Conservation (phyloP, 2,113 vertebrate genomes). For the Laterallus jamaicensis region DNA sequence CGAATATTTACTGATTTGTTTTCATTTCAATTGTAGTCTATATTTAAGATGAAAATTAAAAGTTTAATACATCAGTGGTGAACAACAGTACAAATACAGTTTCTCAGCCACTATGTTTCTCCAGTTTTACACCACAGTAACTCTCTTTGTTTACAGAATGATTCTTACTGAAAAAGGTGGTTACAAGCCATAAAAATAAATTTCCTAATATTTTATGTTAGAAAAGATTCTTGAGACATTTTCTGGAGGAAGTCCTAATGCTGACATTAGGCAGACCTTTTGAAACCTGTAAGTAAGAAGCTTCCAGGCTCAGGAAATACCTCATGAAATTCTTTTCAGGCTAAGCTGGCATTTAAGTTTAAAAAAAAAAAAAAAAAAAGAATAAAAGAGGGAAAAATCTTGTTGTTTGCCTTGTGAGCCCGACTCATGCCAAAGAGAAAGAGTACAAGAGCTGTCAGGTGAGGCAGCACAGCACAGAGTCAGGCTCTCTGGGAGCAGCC, state of each 20-base stretch:
- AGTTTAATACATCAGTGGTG: background rate
- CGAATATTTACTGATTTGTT: background rate
- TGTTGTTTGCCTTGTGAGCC: background rate
- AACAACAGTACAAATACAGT: background rate
- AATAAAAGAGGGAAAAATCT: background rate
- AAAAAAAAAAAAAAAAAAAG: background rate
- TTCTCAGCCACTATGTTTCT: background rate
- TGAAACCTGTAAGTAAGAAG: background rate
- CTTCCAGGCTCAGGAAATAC: background rate
- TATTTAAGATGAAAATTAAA: background rate
- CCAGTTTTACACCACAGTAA: background rate
- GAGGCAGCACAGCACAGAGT: background rate
- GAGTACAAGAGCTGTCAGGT: no score
- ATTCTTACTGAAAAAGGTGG: background rate
- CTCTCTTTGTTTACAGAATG: background rate
- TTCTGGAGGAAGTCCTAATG: background rate
- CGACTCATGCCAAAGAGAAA: background rate
- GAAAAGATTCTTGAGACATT: background rate
- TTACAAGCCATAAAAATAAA: background rate
- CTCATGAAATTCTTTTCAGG: background rate
- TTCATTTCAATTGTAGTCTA: background rate
- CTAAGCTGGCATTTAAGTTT: background rate
- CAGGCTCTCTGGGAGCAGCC: background rate
- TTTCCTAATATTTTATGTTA: background rate
- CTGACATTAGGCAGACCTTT: background rate